phyloP scores from a whole-genome alignment of 2,888 invertebrate species.

The Caenorhabditis wallacei region DNA sequence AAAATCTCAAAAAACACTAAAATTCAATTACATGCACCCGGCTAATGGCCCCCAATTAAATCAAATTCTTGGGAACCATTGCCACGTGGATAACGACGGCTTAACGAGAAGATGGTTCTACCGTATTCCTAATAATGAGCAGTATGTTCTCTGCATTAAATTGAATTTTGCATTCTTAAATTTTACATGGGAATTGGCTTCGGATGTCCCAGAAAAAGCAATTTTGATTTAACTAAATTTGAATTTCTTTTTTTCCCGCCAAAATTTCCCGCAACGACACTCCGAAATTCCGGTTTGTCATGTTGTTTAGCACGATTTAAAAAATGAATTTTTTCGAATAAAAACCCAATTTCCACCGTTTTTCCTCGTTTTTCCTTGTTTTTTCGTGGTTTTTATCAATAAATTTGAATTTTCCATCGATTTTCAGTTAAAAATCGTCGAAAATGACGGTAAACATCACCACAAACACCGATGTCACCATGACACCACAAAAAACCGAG shows the following conservation, averaged over 20 bases:
- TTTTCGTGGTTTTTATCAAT: not conserved
- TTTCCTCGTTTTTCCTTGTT: not conserved
- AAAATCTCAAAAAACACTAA: too few species aligned
- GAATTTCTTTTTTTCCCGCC: not conserved
- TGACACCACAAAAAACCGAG: conserved; percentile 17
- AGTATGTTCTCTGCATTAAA: too few species aligned
- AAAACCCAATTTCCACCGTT: not conserved
- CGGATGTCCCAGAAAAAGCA: not conserved
- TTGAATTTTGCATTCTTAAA: too few species aligned
- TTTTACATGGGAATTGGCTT: too few species aligned
- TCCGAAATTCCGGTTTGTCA: conserved; percentile 1
- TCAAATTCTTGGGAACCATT: too few species aligned
- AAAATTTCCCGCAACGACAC: conserved; percentile 12
- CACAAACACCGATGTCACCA: conserved; percentile 15
- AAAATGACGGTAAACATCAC: conserved; percentile 46
- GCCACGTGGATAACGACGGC: too few species aligned
- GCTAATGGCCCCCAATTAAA: too few species aligned
- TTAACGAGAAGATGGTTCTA: too few species aligned
- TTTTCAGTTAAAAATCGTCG: conserved; percentile 5
- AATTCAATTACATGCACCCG: too few species aligned
- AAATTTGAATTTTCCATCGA: not conserved
- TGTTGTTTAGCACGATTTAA: not conserved
- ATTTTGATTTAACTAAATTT: not conserved
- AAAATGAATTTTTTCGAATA: not conserved
- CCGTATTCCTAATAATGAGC: too few species aligned